A percentile compares a stretch with the other conserved stretches of the same genome.
phyloP scores from a whole-genome alignment of 2,888 invertebrate genomes.

The Polylopha cassiicola region DNA sequence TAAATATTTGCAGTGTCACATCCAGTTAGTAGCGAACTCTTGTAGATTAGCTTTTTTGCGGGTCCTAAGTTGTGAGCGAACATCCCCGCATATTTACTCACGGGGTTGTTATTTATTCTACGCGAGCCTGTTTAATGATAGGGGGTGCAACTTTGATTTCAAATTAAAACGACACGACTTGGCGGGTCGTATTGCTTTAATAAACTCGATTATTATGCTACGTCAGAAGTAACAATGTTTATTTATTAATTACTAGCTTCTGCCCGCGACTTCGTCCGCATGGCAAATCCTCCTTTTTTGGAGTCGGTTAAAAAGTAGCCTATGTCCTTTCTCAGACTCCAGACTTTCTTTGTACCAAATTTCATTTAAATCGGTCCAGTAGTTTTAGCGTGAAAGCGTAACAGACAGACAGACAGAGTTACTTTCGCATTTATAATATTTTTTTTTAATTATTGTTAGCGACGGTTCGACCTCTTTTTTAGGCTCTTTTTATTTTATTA shows the following conservation, averaged over 20 bases:
- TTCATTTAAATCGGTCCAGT: no score
- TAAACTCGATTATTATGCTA: conserved; percentile 34
- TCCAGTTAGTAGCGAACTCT: conserved; percentile 12
- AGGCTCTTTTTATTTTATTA: no score
- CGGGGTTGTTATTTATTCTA: conserved; percentile 61
- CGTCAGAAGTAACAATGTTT: conserved; percentile 7
- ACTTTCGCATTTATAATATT: no score
- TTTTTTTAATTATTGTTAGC: no score
- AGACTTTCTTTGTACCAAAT: no score
- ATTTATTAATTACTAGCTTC: conserved; percentile 19
- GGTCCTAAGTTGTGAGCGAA: conserved; percentile 26
- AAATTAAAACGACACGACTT: conserved; percentile 54
- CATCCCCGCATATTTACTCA: conserved; percentile 60
- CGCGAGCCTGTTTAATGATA: conserved; percentile 60
- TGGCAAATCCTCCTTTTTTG: no score
- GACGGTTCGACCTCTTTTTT: no score
- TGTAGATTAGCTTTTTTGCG: conserved; percentile 25
- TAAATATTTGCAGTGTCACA: background rate
- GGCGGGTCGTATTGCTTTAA: conserved; percentile 37
- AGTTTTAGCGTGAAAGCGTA: no score
- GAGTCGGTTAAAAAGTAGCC: no score
- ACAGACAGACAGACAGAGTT: no score
- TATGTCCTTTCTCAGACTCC: no score
- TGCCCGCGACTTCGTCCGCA: no score
- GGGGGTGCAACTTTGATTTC: conserved; percentile 60